A percentile compares a stretch with the other conserved stretches of the same genome.
Conservation (phyloP, 1,140 invertebrate species). For the Brachionus angularis region DNA sequence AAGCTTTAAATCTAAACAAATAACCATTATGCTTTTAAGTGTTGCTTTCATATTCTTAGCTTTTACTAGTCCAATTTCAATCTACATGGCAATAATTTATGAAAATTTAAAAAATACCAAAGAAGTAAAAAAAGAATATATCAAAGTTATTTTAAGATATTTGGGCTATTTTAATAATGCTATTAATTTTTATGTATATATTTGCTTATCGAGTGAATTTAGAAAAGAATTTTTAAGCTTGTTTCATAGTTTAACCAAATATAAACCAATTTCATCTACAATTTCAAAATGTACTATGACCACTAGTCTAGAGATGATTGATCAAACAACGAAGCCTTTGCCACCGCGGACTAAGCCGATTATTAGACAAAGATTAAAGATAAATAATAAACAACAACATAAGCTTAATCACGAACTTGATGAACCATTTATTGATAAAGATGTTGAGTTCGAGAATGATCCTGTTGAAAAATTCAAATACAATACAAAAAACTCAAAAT, state of each 20-base stretch:
- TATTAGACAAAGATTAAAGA: background rate
- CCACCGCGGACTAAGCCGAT: conserved; percentile 16
- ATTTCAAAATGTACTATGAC: conserved; percentile 17
- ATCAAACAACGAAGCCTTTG: background rate
- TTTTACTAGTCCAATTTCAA: conserved; percentile 7
- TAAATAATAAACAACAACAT: background rate
- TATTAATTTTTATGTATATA: conserved; percentile 34
- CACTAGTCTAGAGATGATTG: background rate
- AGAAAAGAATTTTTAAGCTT: conserved; percentile 1
- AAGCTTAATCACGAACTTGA: background rate
- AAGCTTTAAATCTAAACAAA: conserved; percentile 15
- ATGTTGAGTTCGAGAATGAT: background rate
- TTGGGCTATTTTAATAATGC: conserved; percentile 16
- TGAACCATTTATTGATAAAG: background rate
- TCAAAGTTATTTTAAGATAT: conserved; percentile 8
- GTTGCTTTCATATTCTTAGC: conserved; percentile 20
- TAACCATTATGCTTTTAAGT: conserved; percentile 1
- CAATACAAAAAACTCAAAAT: background rate
- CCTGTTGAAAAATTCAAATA: background rate
- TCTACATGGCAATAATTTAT: conserved; percentile 24
- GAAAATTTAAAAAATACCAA: background rate
- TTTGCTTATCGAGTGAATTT: conserved; percentile 7
- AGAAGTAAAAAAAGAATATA: conserved; percentile 1
- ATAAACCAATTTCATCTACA: conserved; percentile 18
- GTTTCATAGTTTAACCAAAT: background rate